A percentile compares a stretch with the other conserved stretches of the same genome.
phyloP scores from a whole-genome alignment of 2,797 vertebrate genomes.

The Falco naumanni region DNA sequence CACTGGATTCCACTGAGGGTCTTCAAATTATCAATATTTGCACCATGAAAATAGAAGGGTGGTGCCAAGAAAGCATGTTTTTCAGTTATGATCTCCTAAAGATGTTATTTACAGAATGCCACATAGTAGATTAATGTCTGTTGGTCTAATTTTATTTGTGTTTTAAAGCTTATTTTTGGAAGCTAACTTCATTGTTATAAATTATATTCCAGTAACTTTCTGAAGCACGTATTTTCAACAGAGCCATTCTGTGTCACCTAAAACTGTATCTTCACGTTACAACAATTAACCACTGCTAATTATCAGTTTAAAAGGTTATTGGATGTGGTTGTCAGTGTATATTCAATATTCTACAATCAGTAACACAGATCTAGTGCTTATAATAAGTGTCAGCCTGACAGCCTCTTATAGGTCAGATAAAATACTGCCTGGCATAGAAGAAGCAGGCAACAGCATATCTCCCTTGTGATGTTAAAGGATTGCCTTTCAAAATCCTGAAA shows the following conservation, averaged over 20 bases:
- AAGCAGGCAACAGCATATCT: not conserved
- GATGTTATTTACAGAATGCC: constrained; percentile 75
- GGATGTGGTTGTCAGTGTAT: constrained; percentile 23
- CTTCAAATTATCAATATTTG: constrained; percentile 89
- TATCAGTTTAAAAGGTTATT: constrained; percentile 51
- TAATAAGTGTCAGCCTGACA: constrained; percentile 46
- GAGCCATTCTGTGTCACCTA: not conserved
- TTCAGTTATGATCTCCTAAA: constrained; percentile 78
- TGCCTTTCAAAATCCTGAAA: constrained; percentile 55
- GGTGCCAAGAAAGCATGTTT: constrained; percentile 74
- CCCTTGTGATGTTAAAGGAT: constrained; percentile 16
- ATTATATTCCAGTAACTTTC: constrained; percentile 54
- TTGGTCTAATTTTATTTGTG: constrained; percentile 75
- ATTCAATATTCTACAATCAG: constrained; percentile 50
- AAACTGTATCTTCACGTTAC: constrained; percentile 24
- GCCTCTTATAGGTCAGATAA: constrained; percentile 57
- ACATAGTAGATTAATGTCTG: constrained; percentile 62
- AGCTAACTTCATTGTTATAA: constrained; percentile 53
- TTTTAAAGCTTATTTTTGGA: constrained; percentile 72
- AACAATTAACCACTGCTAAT: constrained; percentile 42
- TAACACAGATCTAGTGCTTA: constrained; percentile 44
- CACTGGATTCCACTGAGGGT: constrained; percentile 82
- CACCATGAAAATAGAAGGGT: constrained; percentile 78
- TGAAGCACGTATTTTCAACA: constrained; percentile 27
- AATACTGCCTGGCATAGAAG: constrained; percentile 15